Evolutionary conservation across 64 coral and sea anemone species (phyloP).

Genomic region (Platygyra sinensis): DNA sequence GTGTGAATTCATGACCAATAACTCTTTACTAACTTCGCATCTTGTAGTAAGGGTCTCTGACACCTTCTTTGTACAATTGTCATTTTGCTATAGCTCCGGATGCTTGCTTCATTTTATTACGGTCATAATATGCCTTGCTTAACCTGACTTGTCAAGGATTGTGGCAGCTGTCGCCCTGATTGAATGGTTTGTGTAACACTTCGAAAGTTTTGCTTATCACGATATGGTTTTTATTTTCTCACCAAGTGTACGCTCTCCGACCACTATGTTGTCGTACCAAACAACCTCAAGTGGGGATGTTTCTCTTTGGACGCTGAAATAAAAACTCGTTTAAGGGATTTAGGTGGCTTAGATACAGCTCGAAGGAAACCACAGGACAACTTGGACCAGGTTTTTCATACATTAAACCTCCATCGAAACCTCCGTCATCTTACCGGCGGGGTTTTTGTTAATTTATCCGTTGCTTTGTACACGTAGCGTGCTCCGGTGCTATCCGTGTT

Average conservation of each 20-base stretch:
- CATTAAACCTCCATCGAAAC: constrained; percentile 37
- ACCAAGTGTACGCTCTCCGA: constrained; percentile 47
- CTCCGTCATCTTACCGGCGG: constrained; percentile 27
- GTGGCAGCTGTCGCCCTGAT: too few species aligned
- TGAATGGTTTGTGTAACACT: constrained; percentile 56
- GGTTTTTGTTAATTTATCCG: constrained; percentile 38
- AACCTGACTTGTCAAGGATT: too few species aligned
- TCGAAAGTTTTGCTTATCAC: constrained; percentile 54
- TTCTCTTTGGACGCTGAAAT: constrained; percentile 59
- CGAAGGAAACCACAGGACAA: constrained; percentile 70
- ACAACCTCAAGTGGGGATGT: constrained; percentile 11
- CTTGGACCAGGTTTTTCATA: constrained; percentile 54
- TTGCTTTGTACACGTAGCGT: constrained; percentile 42
- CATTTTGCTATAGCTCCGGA: too few species aligned
- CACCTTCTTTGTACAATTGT: too few species aligned
- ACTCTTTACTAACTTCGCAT: too few species aligned
- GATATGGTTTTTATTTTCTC: constrained; percentile 83
- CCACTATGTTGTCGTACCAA: constrained; percentile 68
- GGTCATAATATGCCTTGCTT: too few species aligned
- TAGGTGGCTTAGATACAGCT: constrained; percentile 55
- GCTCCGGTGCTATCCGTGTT: constrained; percentile 13
- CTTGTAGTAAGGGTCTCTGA: too few species aligned
- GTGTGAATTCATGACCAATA: too few species aligned
- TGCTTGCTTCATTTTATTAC: too few species aligned
- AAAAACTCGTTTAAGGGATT: constrained; percentile 62